Evolutionary conservation across 2,797 vertebrate species (phyloP).

Genomic region (Lacerta viridis): DNA sequence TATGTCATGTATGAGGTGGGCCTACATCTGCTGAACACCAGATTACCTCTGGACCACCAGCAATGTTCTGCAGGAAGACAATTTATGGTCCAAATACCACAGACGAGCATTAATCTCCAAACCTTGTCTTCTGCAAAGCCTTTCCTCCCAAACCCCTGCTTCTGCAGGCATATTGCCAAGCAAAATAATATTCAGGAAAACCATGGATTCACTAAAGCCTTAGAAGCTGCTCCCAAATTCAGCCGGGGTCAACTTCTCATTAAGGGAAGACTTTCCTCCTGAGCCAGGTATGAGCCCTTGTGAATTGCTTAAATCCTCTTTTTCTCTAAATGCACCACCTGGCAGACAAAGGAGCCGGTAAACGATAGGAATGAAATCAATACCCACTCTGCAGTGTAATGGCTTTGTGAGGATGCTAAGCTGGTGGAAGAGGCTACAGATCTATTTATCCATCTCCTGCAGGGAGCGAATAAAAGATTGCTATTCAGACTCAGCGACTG

Average conservation of each 20-base stretch:
- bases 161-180: not conserved
- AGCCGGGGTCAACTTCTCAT: not conserved
- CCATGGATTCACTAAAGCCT: not conserved
- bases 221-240: not conserved
- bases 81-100: not conserved
- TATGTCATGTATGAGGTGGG: not conserved
- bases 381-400: slow-evolving; percentile 1
- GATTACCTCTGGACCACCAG: not conserved
- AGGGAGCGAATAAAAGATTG: not conserved
- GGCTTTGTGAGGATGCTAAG: slow-evolving; percentile 1
- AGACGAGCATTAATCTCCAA: not conserved
- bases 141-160: not conserved
- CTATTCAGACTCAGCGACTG: not conserved
- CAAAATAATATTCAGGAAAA: not conserved
- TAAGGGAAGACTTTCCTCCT: slow-evolving; percentile 4
- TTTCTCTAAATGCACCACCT: not conserved
- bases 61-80: not conserved
- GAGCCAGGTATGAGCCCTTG: not conserved
- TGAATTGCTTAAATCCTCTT: not conserved
- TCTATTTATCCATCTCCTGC: slow-evolving; percentile 17
- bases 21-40: not conserved
- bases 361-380: slow-evolving; percentile 13
- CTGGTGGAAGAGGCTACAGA: not conserved
- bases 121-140: not conserved
- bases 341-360: slow-evolving; percentile 15